phyloP scores from a whole-genome alignment of 2,888 invertebrate species.

The Ormyrus rosae region DNA sequence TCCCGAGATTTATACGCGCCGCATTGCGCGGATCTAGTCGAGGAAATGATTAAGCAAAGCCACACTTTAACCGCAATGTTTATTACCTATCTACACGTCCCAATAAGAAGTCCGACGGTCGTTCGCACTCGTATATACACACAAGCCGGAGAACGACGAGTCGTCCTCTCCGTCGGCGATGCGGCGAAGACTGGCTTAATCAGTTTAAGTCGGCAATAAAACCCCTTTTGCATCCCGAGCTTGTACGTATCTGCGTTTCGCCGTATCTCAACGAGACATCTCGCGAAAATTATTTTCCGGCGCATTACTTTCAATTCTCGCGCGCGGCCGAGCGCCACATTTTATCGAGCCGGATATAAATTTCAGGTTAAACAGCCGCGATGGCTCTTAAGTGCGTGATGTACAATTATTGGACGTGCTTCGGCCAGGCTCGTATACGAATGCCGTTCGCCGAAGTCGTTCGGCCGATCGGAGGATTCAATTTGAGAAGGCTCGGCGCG shows the following conservation, averaged over 20 bases:
- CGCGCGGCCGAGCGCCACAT: background rate
- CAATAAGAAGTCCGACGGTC: too few species aligned
- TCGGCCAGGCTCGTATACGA: background rate
- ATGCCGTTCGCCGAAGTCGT: slow-evolving; percentile 22
- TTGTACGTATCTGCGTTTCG: background rate
- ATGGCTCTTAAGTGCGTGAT: background rate
- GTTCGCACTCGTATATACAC: too few species aligned
- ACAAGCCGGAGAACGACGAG: too few species aligned
- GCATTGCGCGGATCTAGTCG: too few species aligned
- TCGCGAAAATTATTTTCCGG: slow-evolving; percentile 50
- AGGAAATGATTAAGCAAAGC: too few species aligned
- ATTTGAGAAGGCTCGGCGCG: background rate
- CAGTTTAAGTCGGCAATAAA: slow-evolving; percentile 2
- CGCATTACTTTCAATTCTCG: slow-evolving; percentile 29
- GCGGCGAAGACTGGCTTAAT: slow-evolving; percentile 47
- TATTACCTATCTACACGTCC: too few species aligned
- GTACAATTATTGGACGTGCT: slow-evolving; percentile 17
- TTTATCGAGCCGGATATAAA: slow-evolving; percentile 20
- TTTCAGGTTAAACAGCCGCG: background rate
- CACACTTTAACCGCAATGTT: too few species aligned
- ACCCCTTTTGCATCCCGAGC: background rate
- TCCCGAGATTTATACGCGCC: too few species aligned
- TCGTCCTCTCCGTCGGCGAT: slow-evolving; percentile 5
- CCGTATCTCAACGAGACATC: slow-evolving; percentile 18
- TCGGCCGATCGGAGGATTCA: too few species aligned